Conservation (phyloP, 2,888 invertebrate genomes). For the Eucera pruinosa region DNA sequence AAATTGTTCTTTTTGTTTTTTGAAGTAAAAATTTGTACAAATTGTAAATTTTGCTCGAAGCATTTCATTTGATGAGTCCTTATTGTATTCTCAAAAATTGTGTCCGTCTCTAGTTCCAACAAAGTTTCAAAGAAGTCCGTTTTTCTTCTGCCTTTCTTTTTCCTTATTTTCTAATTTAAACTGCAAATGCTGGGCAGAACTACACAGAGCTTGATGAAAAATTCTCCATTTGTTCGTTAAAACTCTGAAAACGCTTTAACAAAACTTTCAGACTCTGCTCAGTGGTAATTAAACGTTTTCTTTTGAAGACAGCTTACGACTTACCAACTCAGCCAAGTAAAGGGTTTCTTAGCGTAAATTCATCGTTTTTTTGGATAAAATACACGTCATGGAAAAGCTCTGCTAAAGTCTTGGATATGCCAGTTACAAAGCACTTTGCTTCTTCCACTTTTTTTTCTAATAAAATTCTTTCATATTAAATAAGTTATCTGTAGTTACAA, state of each 20-base stretch:
- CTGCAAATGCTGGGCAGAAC: slow-evolving; percentile 5
- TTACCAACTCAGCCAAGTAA: slow-evolving; percentile 12
- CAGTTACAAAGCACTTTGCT: slow-evolving; percentile 5
- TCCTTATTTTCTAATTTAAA: not conserved
- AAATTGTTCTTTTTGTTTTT: too few relatives aligned
- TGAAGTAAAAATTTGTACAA: not conserved
- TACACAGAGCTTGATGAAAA: slow-evolving; percentile 9
- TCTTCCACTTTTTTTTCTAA: not conserved
- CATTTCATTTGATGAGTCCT: too few relatives aligned
- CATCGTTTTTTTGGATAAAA: slow-evolving; percentile 5
- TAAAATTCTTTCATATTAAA: too few relatives aligned
- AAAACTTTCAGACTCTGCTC: slow-evolving; percentile 19
- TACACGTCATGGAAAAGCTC: too few relatives aligned
- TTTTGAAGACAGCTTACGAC: slow-evolving; percentile 24
- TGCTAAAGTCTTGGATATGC: not conserved
- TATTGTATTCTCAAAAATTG: not conserved
- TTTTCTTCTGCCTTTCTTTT: not conserved
- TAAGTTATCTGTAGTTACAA: too few relatives aligned
- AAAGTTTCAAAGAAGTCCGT: slow-evolving; percentile 5
- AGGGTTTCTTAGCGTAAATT: slow-evolving; percentile 20
- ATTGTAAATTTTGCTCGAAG: not conserved
- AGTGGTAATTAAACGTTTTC: slow-evolving; percentile 42
- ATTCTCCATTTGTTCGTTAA: slow-evolving; percentile 20
- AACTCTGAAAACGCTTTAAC: slow-evolving; percentile 30
- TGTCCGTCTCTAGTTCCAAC: not conserved